Base-by-base conservation (phyloP, 37 sponge, comb jelly and placozoan genomes). In the Corticium candelabrum region DNA sequence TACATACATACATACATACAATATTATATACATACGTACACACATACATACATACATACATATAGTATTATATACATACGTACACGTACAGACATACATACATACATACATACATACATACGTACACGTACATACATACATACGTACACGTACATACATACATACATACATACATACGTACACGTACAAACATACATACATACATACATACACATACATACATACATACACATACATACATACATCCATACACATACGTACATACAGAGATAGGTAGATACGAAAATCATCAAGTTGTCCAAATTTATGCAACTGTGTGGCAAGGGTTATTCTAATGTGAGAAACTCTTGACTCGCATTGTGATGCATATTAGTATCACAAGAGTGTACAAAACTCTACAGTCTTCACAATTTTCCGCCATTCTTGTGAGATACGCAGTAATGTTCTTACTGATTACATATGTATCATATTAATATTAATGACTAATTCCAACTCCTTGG, bases 91-190 rank as follows among this genome's bases (percentile, higher is more conserved):
- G 68, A 2, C 82, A 74, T 76, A 33, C 77, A 77, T 67, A 76
- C 82, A 74, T 68, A 43, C 79, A 78, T 79, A 78, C 84, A 78
- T 79, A 78, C 79, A 78, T 74, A 71, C 84, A 84, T 74, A 78
- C 79, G 73, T 74, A 71, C 79, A 84, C 79, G 43, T 74, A 78
- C 79, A 84, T 74, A 84, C 84, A 41, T 76, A 83, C 50, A 68
- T 78, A 83, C 78, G 77, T 78, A 83, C 78, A 82, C 83, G 75
- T 69, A 77, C 83, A 82, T 77, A 82, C 83, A 82, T 77, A 82
- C 83, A 81, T 75, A 81, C 62, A 74, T 75, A 74, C 82, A 81
- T 67, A 68, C 69, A 67, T 35, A 38, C 80, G 38, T 32, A 56
- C 75, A 40, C 11, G n/a, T n/a, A n/a, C n/a, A n/a, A n/a, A n/a